Conservation (phyloP, 2,113 vertebrate genomes). For the Epinephelus lanceolatus region DNA sequence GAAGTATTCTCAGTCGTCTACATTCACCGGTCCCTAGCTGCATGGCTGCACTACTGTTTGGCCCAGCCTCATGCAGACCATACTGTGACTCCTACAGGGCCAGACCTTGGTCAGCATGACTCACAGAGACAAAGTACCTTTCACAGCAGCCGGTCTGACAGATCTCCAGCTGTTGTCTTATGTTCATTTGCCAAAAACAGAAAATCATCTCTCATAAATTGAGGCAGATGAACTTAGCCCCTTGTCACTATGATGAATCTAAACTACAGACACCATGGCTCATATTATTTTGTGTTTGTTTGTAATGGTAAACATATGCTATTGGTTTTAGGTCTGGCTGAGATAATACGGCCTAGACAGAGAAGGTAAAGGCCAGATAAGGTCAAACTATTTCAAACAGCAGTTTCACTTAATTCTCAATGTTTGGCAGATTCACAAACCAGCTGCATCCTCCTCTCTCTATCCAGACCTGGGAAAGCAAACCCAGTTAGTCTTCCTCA, state of each 20-base stretch:
- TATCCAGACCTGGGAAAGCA: background rate
- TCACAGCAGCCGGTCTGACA: slow-evolving; percentile 6
- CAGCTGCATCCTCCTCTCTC: background rate
- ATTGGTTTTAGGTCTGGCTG: slow-evolving; percentile 2
- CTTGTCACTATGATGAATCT: background rate
- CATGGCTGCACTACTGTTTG: background rate
- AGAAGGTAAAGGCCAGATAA: background rate
- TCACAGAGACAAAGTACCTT: background rate
- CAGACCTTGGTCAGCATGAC: slow-evolving; percentile 6
- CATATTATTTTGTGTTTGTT: background rate
- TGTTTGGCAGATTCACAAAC: background rate
- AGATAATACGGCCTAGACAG: background rate
- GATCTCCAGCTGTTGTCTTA: slow-evolving; percentile 11
- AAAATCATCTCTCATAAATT: slow-evolving; percentile 5
- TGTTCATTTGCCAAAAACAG: slow-evolving; percentile 22
- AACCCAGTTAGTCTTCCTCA: slow-evolving; percentile 22
- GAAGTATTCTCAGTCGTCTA: background rate
- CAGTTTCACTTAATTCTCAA: background rate
- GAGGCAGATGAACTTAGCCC: background rate
- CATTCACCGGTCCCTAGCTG: background rate
- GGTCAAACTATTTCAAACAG: background rate
- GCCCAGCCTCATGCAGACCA: background rate
- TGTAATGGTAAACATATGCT: slow-evolving; percentile 11
- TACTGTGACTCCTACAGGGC: background rate
- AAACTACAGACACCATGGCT: background rate